Conservation (phyloP, 2,888 invertebrate species). For the Oxycera nigricornis region DNA sequence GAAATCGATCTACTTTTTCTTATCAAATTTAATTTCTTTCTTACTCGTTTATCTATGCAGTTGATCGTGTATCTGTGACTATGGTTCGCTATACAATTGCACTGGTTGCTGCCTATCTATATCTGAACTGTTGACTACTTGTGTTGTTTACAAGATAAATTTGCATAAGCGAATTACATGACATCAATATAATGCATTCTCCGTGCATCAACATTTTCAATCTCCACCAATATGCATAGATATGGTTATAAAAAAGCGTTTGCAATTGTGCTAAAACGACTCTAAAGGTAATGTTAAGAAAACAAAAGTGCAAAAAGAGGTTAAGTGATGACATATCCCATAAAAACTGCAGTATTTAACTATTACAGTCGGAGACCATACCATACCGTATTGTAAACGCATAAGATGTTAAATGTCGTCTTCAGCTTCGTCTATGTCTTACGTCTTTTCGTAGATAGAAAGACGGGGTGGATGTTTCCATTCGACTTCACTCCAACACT, state of each 20-base stretch:
- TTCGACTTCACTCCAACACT: background rate
- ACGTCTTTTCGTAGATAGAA: background rate
- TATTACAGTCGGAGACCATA: background rate
- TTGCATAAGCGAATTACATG: slow-evolving; percentile 32
- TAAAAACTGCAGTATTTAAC: slow-evolving; percentile 9
- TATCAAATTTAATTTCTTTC: slow-evolving; percentile 1
- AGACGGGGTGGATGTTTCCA: background rate
- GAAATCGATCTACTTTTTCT: slow-evolving; percentile 10
- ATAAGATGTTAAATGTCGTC: background rate
- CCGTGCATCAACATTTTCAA: background rate
- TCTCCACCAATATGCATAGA: background rate
- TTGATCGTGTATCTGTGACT: too few relatives aligned
- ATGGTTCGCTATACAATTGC: background rate
- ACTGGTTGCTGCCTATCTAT: background rate
- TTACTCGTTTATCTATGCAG: slow-evolving; percentile 16
- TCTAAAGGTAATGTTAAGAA: slow-evolving; percentile 37
- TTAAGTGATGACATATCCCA: slow-evolving; percentile 42
- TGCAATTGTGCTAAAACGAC: background rate
- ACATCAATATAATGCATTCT: slow-evolving; percentile 19
- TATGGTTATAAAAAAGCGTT: background rate
- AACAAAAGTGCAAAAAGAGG: slow-evolving; percentile 42
- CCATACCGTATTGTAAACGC: background rate
- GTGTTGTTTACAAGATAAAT: slow-evolving; percentile 8
- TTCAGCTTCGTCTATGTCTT: too few relatives aligned
- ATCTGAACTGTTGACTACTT: too few relatives aligned